Conservation (phyloP, 2,797 vertebrate genomes). For the Enteromius treurensis region DNA sequence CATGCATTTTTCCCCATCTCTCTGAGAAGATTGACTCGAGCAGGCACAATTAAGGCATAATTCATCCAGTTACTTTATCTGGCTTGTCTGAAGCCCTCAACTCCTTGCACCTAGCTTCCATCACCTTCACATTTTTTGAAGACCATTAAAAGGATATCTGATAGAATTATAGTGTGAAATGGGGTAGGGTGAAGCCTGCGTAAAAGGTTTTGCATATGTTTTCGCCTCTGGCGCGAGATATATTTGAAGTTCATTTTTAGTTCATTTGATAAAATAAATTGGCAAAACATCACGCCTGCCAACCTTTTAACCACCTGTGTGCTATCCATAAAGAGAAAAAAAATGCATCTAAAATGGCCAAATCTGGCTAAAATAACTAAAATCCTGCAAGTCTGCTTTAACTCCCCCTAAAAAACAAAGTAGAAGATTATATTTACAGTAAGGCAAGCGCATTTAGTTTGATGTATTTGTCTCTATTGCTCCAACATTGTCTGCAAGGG, state of each 20-base stretch:
- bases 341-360: not conserved
- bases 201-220: conserved; percentile 58
- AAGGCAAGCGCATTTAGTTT: conserved; percentile 46
- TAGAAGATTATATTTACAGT: conserved; percentile 46
- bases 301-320: conserved; percentile 49
- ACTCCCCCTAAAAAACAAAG: conserved; percentile 7
- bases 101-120: conserved; percentile 45
- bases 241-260: conserved; percentile 62
- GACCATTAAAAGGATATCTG: conserved; percentile 59
- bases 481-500: conserved; percentile 49
- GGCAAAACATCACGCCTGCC: conserved; percentile 53
- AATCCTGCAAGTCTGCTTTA: conserved; percentile 1
- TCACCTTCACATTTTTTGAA: conserved; percentile 52
- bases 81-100: conserved; percentile 51
- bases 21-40: conserved; percentile 52
- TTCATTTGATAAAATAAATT: conserved; percentile 63
- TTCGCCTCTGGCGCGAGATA: conserved; percentile 52
- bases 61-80: conserved; percentile 56
- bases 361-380: conserved; percentile 24
- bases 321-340: conserved; percentile 15
- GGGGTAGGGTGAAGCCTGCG: conserved; percentile 56
- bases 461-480: conserved; percentile 49
- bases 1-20: conserved; percentile 44
- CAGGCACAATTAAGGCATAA: conserved; percentile 44
- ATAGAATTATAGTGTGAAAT: conserved; percentile 65